phyloP scores from a whole-genome alignment of 2,888 invertebrate genomes.

The Octonoba sinensis region DNA sequence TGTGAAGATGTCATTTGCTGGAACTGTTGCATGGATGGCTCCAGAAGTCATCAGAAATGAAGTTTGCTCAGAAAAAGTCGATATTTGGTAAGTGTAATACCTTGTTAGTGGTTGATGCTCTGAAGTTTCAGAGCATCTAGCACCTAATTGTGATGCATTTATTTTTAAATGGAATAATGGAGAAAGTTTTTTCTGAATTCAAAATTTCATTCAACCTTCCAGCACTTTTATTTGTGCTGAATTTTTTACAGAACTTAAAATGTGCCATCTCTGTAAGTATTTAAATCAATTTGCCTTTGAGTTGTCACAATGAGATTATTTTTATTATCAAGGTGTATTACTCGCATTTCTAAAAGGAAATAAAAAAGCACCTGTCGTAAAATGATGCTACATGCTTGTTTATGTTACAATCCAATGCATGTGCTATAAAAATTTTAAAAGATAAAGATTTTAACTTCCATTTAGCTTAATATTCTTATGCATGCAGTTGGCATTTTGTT shows the following conservation, averaged over 20 bases:
- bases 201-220: background rate
- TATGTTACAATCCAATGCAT: too few species aligned
- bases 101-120: background rate
- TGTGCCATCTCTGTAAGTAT: background rate
- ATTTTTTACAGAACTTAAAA: background rate
- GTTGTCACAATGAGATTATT: too few species aligned
- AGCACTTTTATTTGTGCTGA: background rate
- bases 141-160: background rate
- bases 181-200: background rate
- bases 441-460: too few species aligned
- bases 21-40: conserved; percentile 99
- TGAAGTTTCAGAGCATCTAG: too few species aligned
- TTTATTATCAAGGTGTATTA: too few species aligned
- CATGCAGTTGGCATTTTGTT: too few species aligned
- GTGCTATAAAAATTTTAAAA: too few species aligned
- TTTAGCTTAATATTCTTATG: too few species aligned
- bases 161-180: background rate
- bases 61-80: conserved; percentile 96
- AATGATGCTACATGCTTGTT: too few species aligned
- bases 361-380: too few species aligned
- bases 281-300: background rate
- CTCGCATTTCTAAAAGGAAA: too few species aligned
- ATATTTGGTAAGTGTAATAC: conserved; percentile 85
- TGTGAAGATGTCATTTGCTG: conserved; percentile 95
- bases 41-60: conserved; percentile 98